Conservation (phyloP, 53 echinoderm and acorn worm genomes). For the Zoroaster sp. region DNA sequence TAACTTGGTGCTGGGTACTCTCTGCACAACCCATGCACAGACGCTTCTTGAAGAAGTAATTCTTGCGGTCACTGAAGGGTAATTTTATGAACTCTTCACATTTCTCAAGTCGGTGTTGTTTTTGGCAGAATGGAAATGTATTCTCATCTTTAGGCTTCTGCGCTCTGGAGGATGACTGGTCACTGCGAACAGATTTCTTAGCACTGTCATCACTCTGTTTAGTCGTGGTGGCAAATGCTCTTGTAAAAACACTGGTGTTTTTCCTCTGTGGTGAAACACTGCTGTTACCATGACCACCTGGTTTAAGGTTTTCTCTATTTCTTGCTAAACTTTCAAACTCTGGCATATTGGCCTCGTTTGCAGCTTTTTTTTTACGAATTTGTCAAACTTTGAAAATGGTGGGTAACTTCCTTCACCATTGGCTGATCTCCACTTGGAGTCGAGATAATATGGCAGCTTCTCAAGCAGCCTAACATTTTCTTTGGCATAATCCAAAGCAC, state of each 20-base stretch:
- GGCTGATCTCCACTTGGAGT: conserved; percentile 10
- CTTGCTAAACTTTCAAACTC: not conserved
- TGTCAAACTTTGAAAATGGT: not conserved
- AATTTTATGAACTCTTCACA: conserved; percentile 15
- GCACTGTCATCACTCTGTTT: not conserved
- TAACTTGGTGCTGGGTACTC: not conserved
- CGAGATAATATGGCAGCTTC: too few relatives aligned
- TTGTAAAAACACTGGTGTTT: not conserved
- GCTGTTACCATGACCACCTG: not conserved
- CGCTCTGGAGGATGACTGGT: not conserved
- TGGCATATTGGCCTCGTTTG: conserved; percentile 38
- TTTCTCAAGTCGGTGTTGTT: conserved; percentile 8
- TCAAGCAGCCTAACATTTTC: too few relatives aligned
- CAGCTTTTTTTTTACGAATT: conserved; percentile 23
- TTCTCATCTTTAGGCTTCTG: not conserved
- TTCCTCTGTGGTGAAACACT: not conserved
- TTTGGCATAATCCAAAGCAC: too few relatives aligned
- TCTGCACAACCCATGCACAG: conserved; percentile 51
- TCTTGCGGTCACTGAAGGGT: too few relatives aligned
- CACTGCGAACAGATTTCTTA: not conserved
- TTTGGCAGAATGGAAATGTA: conserved; percentile 15
- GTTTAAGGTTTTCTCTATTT: not conserved
- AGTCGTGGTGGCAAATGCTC: not conserved
- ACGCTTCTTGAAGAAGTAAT: conserved; percentile 44
- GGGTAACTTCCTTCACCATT: not conserved